Percentiles rank a stretch among this genome's conserved stretches.
phyloP scores from a whole-genome alignment of 2,888 invertebrate species.

The Drosophila mercatorum region DNA sequence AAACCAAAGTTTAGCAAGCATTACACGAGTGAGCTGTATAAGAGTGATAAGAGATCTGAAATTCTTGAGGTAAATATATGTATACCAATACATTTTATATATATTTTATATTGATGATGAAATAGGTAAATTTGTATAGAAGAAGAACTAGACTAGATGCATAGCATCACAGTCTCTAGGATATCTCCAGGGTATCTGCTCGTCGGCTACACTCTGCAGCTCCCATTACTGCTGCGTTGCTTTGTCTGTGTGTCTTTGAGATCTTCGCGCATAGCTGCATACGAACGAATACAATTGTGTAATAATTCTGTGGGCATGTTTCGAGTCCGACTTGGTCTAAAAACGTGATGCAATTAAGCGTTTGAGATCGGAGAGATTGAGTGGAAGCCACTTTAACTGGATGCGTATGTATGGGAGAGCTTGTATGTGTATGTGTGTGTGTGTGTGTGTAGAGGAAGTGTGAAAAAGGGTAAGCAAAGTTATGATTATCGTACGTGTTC shows the following conservation, averaged over 20 bases:
- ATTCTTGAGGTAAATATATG: background rate
- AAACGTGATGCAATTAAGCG: conserved; percentile 80
- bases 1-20: background rate
- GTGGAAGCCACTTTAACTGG: conserved; percentile 49
- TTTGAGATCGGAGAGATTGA: conserved; percentile 56
- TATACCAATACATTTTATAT: background rate
- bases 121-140: background rate
- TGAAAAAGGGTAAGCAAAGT: conserved; percentile 67
- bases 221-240: conserved; percentile 2
- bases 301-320: conserved; percentile 61
- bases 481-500: conserved; percentile 80
- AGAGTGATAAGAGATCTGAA: background rate
- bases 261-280: conserved; percentile 32
- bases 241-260: conserved; percentile 16
- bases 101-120: background rate
- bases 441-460: conserved; percentile 47
- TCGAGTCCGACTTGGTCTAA: conserved; percentile 68
- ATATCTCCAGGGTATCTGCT: background rate
- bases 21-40: no score
- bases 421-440: background rate
- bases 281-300: conserved; percentile 66
- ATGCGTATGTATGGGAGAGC: conserved; percentile 3
- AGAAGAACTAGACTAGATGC: background rate
- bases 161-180: background rate
- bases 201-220: background rate